Evolutionary conservation across 64 coral and sea anemone species (phyloP).

Genomic region (Pocillopora damicornis): DNA sequence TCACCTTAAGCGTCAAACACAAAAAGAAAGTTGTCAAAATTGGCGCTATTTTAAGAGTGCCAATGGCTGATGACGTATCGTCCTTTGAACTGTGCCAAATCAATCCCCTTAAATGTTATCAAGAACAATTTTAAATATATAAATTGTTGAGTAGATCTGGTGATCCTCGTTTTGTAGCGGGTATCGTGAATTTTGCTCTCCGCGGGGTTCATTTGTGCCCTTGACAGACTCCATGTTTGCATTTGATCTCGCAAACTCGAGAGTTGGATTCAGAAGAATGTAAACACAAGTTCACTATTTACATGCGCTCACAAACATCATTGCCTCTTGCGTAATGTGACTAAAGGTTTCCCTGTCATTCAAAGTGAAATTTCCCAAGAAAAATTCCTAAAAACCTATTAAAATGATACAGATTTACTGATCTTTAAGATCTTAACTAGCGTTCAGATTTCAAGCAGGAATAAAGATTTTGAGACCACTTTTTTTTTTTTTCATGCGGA

Average conservation of each 20-base stretch:
- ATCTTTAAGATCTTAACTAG: too few species aligned
- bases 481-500: too few species aligned
- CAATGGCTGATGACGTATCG: background rate
- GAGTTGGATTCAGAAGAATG: background rate
- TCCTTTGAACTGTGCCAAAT: background rate
- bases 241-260: background rate
- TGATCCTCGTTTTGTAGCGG: background rate
- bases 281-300: constrained; percentile 12
- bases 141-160: background rate
- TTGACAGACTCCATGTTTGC: background rate
- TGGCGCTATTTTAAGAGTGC: background rate
- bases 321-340: background rate
- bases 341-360: background rate
- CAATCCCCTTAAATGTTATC: background rate
- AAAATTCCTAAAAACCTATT: background rate
- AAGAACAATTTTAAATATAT: background rate
- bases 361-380: background rate
- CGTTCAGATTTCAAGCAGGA: too few species aligned
- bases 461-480: too few species aligned
- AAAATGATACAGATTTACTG: too few species aligned
- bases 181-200: background rate
- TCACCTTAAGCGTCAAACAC: background rate
- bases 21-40: constrained; percentile 15
- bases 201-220: background rate
- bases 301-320: background rate